Evolutionary conservation across 1,140 invertebrate species (phyloP), one percentile per base, ranked within the genome.

Genomic region (Periplaneta americana): DNA sequence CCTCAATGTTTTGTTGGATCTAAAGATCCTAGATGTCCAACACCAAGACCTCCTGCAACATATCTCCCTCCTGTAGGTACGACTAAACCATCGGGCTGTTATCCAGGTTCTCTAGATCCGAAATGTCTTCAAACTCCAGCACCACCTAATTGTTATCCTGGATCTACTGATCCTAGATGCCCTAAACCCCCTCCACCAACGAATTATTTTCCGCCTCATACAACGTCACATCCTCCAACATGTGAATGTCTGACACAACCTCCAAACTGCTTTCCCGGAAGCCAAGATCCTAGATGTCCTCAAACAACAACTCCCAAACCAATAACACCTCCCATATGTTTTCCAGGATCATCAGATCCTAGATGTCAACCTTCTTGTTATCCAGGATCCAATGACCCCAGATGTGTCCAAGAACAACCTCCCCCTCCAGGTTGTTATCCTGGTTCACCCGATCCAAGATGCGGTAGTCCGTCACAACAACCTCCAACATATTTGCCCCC

Each of bases 91-190:
- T 84, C 85, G 5, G 84, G 85, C 37, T 88, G 87, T 83, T 85
- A 85, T 80, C 86, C 86, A 37, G 87, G 89, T 10, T 85, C 84
- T 17, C 84, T 82, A 22, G 84, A 90, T 83, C 86, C 88, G 83
- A 83, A 86, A 82, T 89, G 88, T 80, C 86, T 85, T 5, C 83
- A 75, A 10, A 78, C 85, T 85, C 17, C 86, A 34, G 78, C 81
- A 76, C 74, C 22, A 81, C 74, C 78, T 15, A 37, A 33, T 18
- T 84, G 85, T 82, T 86, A 85, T 48, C 84, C 84, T 34, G 85
- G 85, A 80, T 83, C 82, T 5, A 33, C 48, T 15, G 84, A 87
- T 84, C 84, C 85, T 28, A 84, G 85, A 83, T 87, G 86, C 81
- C 83, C 82, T 35, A 80, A 74, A 79, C 33, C 80, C 34, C 74